phyloP scores from a whole-genome alignment of 35 echinoderm and acorn worm genomes.

The Diadema setosum region DNA sequence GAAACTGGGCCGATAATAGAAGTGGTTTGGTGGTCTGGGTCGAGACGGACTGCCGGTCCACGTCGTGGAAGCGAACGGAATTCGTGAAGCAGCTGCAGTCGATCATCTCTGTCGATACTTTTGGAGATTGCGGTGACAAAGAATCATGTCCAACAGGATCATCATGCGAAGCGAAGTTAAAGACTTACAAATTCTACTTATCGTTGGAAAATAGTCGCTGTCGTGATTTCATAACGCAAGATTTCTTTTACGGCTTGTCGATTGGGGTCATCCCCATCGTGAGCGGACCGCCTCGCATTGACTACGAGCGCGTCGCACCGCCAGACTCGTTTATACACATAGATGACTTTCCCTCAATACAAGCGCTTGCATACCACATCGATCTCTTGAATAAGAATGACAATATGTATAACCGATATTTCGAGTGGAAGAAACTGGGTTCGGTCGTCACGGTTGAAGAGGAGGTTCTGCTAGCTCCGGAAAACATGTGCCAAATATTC shows the following conservation, averaged over 20 bases:
- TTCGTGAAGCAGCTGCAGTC: constrained; percentile 42
- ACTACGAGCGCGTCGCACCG: constrained; percentile 36
- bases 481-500: background rate
- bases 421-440: constrained; percentile 54
- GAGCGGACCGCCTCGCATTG: constrained; percentile 19
- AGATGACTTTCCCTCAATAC: constrained; percentile 27
- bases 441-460: background rate
- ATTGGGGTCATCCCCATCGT: constrained; percentile 53
- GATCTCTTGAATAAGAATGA: constrained; percentile 30
- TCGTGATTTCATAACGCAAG: constrained; percentile 63
- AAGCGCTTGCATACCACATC: constrained; percentile 44
- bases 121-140: constrained; percentile 23
- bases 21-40: constrained; percentile 28
- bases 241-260: constrained; percentile 24
- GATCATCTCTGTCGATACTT: constrained; percentile 36
- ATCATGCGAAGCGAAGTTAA: background rate
- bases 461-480: background rate
- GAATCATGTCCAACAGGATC: constrained; percentile 4
- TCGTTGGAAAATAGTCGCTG: constrained; percentile 61
- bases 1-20: constrained; percentile 3
- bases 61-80: constrained; percentile 26
- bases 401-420: constrained; percentile 40
- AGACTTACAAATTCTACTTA: constrained; percentile 62
- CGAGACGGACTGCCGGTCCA: constrained; percentile 29
- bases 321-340: constrained; percentile 72